Conservation (phyloP, 2,888 invertebrate genomes). For the Apamea crenata region DNA sequence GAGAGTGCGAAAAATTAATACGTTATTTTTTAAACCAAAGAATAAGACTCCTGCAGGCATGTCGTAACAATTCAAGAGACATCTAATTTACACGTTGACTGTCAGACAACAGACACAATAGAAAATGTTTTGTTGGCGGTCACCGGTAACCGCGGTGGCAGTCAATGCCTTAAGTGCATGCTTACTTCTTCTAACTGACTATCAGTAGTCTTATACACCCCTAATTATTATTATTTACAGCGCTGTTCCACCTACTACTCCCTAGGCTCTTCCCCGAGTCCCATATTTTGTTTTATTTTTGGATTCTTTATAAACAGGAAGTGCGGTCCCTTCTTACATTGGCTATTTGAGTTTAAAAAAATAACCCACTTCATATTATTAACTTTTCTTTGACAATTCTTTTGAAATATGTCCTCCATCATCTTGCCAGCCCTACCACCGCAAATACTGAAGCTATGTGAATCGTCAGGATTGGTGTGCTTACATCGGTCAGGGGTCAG, state of each 20-base stretch:
- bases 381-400: background rate
- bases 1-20: background rate
- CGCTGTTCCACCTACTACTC: background rate
- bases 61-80: background rate
- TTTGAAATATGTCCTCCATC: background rate
- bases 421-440: constrained; percentile 51
- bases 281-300: background rate
- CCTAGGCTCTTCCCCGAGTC: background rate
- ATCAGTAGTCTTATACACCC: no score
- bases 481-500: constrained; percentile 65
- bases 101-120: no score
- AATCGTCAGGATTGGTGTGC: constrained; percentile 60
- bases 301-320: background rate
- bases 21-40: background rate
- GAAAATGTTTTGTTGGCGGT: no score
- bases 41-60: background rate
- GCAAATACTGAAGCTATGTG: constrained; percentile 59
- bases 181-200: background rate
- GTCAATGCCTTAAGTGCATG: no score
- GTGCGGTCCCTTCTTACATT: no score
- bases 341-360: background rate
- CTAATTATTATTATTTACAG: background rate
- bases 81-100: background rate
- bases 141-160: no score
- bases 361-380: no score